Evolutionary conservation across 2,888 invertebrate species (phyloP).

Genomic region (Norana najaformis): DNA sequence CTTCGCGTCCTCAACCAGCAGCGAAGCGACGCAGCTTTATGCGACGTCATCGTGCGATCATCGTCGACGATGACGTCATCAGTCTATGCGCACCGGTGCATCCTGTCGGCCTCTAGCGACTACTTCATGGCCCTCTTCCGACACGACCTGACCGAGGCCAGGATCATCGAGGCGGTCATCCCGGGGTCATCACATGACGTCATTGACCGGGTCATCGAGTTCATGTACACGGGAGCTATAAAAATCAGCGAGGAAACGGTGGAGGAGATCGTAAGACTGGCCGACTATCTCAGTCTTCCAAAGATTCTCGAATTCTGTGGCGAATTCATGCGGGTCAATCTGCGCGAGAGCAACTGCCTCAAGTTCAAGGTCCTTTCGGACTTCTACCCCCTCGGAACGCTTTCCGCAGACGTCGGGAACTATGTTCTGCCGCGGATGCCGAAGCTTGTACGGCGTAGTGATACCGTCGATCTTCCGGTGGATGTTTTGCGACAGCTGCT

Average conservation of each 20-base stretch:
- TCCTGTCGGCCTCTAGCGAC: slow-evolving; percentile 40
- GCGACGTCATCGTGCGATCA: slow-evolving; percentile 28
- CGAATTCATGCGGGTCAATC: slow-evolving; percentile 26
- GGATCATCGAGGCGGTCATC: slow-evolving; percentile 9
- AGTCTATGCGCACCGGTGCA: slow-evolving; percentile 36
- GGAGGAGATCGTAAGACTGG: slow-evolving; percentile 36
- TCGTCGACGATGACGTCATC: not conserved
- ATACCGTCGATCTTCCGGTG: slow-evolving; percentile 30
- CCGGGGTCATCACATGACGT: slow-evolving; percentile 2
- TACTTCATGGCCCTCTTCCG: slow-evolving; percentile 37
- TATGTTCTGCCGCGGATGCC: slow-evolving; percentile 36
- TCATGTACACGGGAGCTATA: slow-evolving; percentile 37
- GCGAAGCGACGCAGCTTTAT: not conserved
- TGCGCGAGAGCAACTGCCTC: slow-evolving; percentile 34
- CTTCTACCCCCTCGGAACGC: not conserved
- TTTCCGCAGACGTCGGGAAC: slow-evolving; percentile 18
- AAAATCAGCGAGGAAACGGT: slow-evolving; percentile 28
- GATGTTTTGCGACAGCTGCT: slow-evolving; percentile 29
- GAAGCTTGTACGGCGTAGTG: not conserved
- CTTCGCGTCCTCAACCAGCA: slow-evolving; percentile 1
- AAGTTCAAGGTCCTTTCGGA: slow-evolving; percentile 33
- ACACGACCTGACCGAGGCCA: slow-evolving; percentile 28
- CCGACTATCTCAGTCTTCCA: slow-evolving; percentile 35
- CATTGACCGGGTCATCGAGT: slow-evolving; percentile 25
- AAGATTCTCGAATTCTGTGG: slow-evolving; percentile 34